Evolutionary conservation across 2,888 invertebrate species (phyloP).

Genomic region (Mythimna pallens): DNA sequence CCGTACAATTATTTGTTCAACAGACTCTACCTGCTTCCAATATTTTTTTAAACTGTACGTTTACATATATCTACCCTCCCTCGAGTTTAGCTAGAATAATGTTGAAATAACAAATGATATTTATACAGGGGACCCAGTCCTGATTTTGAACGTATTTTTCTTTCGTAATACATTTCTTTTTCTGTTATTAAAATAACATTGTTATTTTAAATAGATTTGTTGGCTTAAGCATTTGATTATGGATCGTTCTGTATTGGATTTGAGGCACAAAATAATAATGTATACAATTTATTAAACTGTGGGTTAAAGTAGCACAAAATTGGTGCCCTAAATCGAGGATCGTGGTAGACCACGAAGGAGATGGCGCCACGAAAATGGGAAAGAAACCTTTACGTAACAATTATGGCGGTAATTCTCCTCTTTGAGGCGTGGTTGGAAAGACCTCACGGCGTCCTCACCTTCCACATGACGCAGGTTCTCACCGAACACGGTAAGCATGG

Average conservation of each 20-base stretch:
- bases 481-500: too few relatives aligned
- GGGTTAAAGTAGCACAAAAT: too few relatives aligned
- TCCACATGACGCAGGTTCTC: too few relatives aligned
- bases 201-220: conserved; percentile 11
- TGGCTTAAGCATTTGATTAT: neutral
- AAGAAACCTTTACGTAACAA: too few relatives aligned
- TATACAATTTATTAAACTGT: too few relatives aligned
- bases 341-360: too few relatives aligned
- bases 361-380: too few relatives aligned
- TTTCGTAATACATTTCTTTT: conserved; percentile 11
- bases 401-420: too few relatives aligned
- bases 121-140: neutral
- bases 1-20: neutral
- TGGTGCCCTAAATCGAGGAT: too few relatives aligned
- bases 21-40: conserved; percentile 19
- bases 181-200: neutral
- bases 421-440: too few relatives aligned
- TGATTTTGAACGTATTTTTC: conserved; percentile 29
- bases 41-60: conserved; percentile 33
- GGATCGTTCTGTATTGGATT: neutral
- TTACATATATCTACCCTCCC: neutral
- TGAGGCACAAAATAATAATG: too few relatives aligned
- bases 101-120: conserved; percentile 26
- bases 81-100: neutral
- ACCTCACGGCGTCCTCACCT: too few relatives aligned